phyloP scores from a whole-genome alignment of 1,140 invertebrate genomes.

The Nixonia krombeini region DNA sequence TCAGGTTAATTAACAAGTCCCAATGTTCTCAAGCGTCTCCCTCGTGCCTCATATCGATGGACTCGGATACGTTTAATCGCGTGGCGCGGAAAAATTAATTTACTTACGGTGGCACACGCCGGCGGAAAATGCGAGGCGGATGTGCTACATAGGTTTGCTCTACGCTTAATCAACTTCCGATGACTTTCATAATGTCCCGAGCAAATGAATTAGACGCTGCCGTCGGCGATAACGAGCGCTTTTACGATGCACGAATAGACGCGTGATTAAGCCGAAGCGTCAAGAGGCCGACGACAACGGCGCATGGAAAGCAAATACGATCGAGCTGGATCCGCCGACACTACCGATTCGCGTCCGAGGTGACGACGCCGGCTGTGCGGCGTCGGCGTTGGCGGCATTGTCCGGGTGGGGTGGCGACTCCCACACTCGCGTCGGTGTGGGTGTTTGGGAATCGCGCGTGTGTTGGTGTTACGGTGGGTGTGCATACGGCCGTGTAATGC shows the following conservation, averaged over 20 bases:
- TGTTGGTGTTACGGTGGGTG: constrained; percentile 33
- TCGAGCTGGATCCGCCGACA: too few relatives aligned
- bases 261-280: too few relatives aligned
- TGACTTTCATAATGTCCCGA: too few relatives aligned
- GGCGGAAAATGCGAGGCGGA: too few relatives aligned
- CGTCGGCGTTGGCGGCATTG: constrained; percentile 29
- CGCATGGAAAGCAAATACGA: too few relatives aligned
- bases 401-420: constrained; percentile 15
- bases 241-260: too few relatives aligned
- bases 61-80: background rate
- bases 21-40: constrained; percentile 26
- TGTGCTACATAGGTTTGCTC: too few relatives aligned
- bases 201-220: too few relatives aligned
- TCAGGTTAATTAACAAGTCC: constrained; percentile 69
- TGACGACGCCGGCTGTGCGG: constrained; percentile 10
- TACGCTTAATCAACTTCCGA: too few relatives aligned
- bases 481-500: constrained; percentile 47
- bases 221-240: too few relatives aligned
- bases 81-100: background rate
- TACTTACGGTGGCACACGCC: background rate
- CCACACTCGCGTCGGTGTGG: constrained; percentile 19
- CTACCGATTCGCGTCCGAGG: constrained; percentile 11
- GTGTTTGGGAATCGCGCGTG: constrained; percentile 5
- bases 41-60: background rate
- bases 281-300: too few relatives aligned